These are phyloP conservation scores for Todiramphus saurophagus DNA, from an alignment of 2,113 vertebrate genomes.

Conservation along the genomic window DNA sequence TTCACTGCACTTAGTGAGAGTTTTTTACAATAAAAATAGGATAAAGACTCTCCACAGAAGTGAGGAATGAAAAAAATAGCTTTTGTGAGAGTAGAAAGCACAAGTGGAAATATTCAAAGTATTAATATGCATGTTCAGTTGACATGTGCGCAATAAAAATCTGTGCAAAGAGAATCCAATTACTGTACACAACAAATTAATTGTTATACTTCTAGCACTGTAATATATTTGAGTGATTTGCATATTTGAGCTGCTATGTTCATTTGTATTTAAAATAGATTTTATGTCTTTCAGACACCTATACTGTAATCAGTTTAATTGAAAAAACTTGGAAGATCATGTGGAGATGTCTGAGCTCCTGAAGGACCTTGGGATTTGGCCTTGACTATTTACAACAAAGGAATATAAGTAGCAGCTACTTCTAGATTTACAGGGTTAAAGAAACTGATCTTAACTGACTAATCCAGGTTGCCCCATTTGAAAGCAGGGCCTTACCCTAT, in stretches of 20 bases:
- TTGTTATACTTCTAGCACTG: not conserved
- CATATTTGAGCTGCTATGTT: not conserved
- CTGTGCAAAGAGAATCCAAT: not conserved
- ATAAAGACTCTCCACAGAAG: not conserved
- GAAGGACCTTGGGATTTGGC: not conserved
- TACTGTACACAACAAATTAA: not conserved
- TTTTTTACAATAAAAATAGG: not conserved
- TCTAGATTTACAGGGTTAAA: not conserved
- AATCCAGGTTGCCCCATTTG: no score
- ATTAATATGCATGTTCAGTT: not conserved
- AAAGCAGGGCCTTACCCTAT: not conserved
- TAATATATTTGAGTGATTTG: not conserved
- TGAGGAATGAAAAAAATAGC: not conserved
- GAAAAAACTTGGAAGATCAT: not conserved
- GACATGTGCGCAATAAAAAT: not conserved
- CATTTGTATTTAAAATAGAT: not conserved
- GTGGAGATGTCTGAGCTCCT: not conserved
- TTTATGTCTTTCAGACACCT: not conserved
- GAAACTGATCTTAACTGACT: not conserved
- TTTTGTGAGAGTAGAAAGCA: not conserved
- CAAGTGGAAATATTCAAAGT: not conserved
- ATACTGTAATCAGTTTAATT: not conserved
- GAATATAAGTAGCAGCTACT: not conserved
- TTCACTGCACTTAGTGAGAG: not conserved
- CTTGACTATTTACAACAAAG: not conserved